Evolutionary conservation across 2,888 invertebrate species (phyloP), one percentile per base, ranked within the genome.

Genomic region (Listrodromus nycthemerus): DNA sequence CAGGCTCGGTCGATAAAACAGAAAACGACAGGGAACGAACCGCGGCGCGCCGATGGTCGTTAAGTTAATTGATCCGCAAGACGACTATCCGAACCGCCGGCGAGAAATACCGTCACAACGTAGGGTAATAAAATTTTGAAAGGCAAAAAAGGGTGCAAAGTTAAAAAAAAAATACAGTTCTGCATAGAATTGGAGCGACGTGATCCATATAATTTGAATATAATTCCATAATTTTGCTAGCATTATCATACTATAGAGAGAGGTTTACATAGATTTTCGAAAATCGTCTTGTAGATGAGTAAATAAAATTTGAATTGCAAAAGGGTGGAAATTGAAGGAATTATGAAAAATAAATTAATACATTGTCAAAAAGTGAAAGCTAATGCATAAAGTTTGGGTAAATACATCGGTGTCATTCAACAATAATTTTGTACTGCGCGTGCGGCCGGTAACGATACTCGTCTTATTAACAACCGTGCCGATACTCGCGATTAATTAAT

Each of bases 41-140:
- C 27, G 61, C 19, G n/a, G 19, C 24, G 73, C 82, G 55, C 75
- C 69, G 71, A 45, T 61, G 74, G 85, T 88, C 86, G 87, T 89
- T 88, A 88, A 86, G 83, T 88, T 89, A 89, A 89, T 88, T 87
- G 89, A 89, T 89, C 87, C 67, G 67, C 58, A 85, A 88, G 85
- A 69, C 82, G 61, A 21, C 85, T 82, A 87, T 85, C 82, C 73
- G 69, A 80, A 52, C 83, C 55, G 69, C 80, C 24, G 50, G n/a
- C 19, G 58, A 58, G 66, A 55, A 4, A 1, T 48, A 50, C 21
- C 16, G 41, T 41, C 41, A 3, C 5, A 41, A 16, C 1, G n/a
- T 41, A 16, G 4, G 41, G 16, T 3, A 16, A 41, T 41, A 41
- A 41, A 16, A 13, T 3, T 41, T 41, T 16, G 1, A 41, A 2